Evolutionary conservation across 1,140 invertebrate species (phyloP).

Genomic region (Hyles vespertilio): DNA sequence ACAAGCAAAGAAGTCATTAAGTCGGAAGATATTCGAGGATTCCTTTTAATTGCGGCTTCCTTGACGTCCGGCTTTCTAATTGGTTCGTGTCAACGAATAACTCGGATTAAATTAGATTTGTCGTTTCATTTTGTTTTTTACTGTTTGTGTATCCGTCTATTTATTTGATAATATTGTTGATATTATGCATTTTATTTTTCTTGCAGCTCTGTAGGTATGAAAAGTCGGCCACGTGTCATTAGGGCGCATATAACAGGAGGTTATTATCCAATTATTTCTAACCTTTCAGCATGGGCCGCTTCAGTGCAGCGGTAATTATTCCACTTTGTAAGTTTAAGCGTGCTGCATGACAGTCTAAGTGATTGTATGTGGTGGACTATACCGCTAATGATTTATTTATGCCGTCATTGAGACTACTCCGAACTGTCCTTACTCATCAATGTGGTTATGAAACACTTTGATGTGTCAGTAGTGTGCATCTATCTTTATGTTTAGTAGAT

Average conservation of each 20-base stretch:
- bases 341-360: slow-evolving; percentile 63
- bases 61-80: slow-evolving; percentile 67
- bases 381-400: slow-evolving; percentile 65
- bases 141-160: background rate
- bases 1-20: slow-evolving; percentile 75
- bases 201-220: too few relatives aligned
- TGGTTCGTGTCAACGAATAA: slow-evolving; percentile 63
- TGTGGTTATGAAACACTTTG: slow-evolving; percentile 19
- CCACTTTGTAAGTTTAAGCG: slow-evolving; percentile 47
- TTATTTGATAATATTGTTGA: slow-evolving; percentile 6
- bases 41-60: slow-evolving; percentile 72
- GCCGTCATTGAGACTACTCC: slow-evolving; percentile 29
- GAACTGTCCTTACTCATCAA: slow-evolving; percentile 41
- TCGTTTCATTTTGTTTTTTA: slow-evolving; percentile 27
- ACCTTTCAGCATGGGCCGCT: slow-evolving; percentile 56
- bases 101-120: slow-evolving; percentile 58
- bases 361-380: slow-evolving; percentile 48
- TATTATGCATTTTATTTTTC: background rate
- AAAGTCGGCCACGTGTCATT: slow-evolving; percentile 3
- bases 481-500: too few relatives aligned
- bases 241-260: slow-evolving; percentile 1
- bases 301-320: slow-evolving; percentile 54
- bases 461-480: too few relatives aligned
- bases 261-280: slow-evolving; percentile 69
- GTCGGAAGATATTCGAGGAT: slow-evolving; percentile 71